These are phyloP conservation scores for Crossaster papposus DNA, from an alignment of 53 echinoderm and acorn worm genomes.

Conservation along the genomic window DNA sequence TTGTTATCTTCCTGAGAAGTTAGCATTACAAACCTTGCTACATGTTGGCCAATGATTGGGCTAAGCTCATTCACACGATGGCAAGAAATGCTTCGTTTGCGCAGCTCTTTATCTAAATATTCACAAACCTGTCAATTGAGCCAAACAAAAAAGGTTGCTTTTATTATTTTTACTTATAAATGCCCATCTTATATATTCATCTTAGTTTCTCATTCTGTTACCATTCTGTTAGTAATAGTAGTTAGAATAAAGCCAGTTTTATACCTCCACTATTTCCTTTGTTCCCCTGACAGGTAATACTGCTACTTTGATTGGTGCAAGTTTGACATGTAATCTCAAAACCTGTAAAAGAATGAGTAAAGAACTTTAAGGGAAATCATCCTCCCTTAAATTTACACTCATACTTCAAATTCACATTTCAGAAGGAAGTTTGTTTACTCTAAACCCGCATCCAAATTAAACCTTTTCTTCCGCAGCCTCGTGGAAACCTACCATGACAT, in stretches of 20 bases:
- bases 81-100: slow-evolving; percentile 52
- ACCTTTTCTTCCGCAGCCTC: too few species aligned
- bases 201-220: too few species aligned
- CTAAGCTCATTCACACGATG: slow-evolving; percentile 36
- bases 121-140: slow-evolving; percentile 65
- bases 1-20: neutral
- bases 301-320: slow-evolving; percentile 85
- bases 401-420: too few species aligned
- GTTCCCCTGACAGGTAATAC: slow-evolving; percentile 65
- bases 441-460: too few species aligned
- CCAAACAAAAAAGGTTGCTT: neutral
- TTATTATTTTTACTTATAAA: neutral
- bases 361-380: too few species aligned
- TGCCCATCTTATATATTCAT: too few species aligned
- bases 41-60: slow-evolving; percentile 31
- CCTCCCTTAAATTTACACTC: too few species aligned
- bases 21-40: slow-evolving; percentile 28
- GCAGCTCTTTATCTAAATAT: slow-evolving; percentile 77
- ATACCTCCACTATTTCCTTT: slow-evolving; percentile 54
- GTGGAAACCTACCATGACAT: too few species aligned
- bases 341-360: slow-evolving; percentile 28
- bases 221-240: too few species aligned
- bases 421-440: too few species aligned
- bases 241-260: neutral
- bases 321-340: slow-evolving; percentile 68